These are phyloP conservation scores for Rutilus rutilus DNA, from an alignment of 2,113 vertebrate genomes.

Conservation along the genomic window DNA sequence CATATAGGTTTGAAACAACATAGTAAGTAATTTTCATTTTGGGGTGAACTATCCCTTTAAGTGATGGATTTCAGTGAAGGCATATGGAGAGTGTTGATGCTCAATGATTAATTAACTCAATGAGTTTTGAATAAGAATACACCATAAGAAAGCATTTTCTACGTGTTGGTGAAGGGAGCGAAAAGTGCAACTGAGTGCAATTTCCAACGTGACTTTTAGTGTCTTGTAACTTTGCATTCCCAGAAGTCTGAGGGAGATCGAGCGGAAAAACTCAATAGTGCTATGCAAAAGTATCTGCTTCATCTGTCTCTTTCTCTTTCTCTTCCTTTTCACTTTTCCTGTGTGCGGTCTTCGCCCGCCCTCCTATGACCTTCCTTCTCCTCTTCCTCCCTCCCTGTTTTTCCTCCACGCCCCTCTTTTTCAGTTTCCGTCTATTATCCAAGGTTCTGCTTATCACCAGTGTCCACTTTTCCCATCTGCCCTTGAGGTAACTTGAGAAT, in stretches of 20 bases:
- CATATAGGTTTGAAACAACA: not conserved
- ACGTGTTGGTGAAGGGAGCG: not conserved
- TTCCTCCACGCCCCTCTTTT: conserved; percentile 13
- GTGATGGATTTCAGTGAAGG: not conserved
- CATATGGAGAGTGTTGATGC: not conserved
- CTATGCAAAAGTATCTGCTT: not conserved
- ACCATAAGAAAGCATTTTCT: not conserved
- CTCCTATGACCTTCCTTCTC: conserved; percentile 19
- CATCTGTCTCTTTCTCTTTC: conserved; percentile 15
- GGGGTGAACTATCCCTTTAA: not conserved
- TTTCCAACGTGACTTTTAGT: not conserved
- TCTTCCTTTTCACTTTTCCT: conserved; percentile 10
- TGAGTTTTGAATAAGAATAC: not conserved
- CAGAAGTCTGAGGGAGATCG: conserved; percentile 10
- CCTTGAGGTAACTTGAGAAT: conserved; percentile 52
- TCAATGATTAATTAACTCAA: not conserved
- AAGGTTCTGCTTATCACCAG: conserved; percentile 38
- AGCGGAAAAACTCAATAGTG: conserved; percentile 8
- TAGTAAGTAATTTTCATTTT: not conserved
- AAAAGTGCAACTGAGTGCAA: not conserved
- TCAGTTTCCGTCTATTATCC: conserved; percentile 24
- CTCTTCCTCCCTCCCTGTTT: not conserved
- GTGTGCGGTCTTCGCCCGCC: not conserved
- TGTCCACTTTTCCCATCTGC: conserved; percentile 43
- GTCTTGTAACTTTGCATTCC: not conserved